Base-by-base conservation (phyloP, 1,140 invertebrate species). In the Pogonognathellus flavescens region DNA sequence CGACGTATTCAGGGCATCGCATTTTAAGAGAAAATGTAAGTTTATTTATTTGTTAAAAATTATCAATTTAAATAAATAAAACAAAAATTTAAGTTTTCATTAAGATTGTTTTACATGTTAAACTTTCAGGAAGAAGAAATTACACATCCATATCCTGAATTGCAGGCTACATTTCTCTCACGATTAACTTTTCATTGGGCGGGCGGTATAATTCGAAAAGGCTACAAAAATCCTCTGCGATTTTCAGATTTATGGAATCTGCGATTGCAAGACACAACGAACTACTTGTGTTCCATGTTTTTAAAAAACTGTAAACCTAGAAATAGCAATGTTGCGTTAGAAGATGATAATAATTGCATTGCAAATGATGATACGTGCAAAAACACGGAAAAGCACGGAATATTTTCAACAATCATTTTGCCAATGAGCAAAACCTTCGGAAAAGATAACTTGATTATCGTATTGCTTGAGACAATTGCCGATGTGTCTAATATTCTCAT, bases 401-500 rank as follows among this genome's bases (percentile, higher is more conserved):
- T 18, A 14, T 59, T 57, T 11, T 82, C 88, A 22, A 90, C 90
- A 25, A 87, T 92, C 82, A 60, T 91, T 4, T 88, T 88, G 93
- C 88, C 98, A 96, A 96, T 95, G 95, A 90, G 97, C 97, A 41
- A 95, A 95, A 87, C 90, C 97, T 10, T 98, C 96, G 98, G 97
- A 97, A 95, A 95, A 90, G 97, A 97, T 25, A 95, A 95, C 87
- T 90, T 97, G 7, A 98, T 96, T 91, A 94, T 96, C 0, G 90
- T 93, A 4, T 87, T 93, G 5, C 90, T 99, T 87, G 94, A 99
- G 85, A 84, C 95, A 16, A 6, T n/a, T 0, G n/a, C 25, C 2
- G 49, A 52, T 7, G 18, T 80, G 2, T 41, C 16, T 52, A 10
- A 41, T 14, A 10, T 52, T 1, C 3, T 53, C 8, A 18, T 18